Evolutionary conservation across 2,888 invertebrate genomes (phyloP).

Genomic region (Atethmia centrago): DNA sequence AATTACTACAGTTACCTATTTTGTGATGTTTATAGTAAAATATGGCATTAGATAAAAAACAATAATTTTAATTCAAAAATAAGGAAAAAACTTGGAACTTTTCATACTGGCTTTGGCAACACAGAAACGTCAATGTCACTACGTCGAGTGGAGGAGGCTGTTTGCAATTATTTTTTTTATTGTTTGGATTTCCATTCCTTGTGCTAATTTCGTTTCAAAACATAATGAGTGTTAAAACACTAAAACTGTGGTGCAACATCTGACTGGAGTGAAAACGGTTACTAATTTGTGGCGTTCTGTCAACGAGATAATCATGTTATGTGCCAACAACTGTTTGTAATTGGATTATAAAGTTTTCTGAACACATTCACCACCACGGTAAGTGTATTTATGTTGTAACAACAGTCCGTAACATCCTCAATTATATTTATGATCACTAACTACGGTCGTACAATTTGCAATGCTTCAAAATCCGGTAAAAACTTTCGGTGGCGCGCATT

Average conservation of each 20-base stretch:
- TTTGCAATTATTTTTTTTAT: conserved; percentile 59
- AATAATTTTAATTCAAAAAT: not conserved
- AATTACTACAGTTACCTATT: not conserved
- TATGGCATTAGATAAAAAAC: not conserved
- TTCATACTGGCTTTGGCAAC: conserved; percentile 35
- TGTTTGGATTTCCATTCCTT: conserved; percentile 61
- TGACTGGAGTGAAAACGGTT: conserved; percentile 37
- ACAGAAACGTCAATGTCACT: conserved; percentile 60
- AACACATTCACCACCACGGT: conserved; percentile 52
- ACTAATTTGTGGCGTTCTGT: conserved; percentile 45
- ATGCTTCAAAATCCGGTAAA: conserved; percentile 18
- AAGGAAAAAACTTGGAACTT: not conserved
- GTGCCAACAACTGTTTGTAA: conserved; percentile 59
- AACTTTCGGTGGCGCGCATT: conserved; percentile 21
- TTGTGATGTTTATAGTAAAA: not conserved
- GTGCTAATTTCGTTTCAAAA: conserved; percentile 61
- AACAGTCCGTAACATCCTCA: conserved; percentile 55
- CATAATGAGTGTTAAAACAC: conserved; percentile 55
- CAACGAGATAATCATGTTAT: conserved; percentile 43
- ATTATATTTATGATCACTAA: conserved; percentile 42
- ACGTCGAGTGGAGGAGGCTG: conserved; percentile 41
- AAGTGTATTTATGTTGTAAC: conserved; percentile 63
- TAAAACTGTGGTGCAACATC: conserved; percentile 50
- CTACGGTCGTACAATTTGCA: not conserved
- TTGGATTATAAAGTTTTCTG: conserved; percentile 65